phyloP scores from a whole-genome alignment of 2,888 invertebrate genomes.

The Polyommatus icarus region DNA sequence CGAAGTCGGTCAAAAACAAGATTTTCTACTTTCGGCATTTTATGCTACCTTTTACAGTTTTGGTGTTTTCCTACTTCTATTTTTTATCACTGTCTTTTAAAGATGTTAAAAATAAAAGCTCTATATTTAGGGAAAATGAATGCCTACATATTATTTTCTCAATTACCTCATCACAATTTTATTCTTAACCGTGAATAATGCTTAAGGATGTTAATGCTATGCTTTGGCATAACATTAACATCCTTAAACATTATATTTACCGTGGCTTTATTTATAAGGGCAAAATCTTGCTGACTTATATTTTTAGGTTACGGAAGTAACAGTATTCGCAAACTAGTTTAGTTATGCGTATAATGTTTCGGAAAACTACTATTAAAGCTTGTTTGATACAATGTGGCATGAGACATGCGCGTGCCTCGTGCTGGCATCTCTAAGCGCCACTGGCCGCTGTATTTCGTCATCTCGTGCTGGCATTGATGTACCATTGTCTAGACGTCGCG shows the following conservation, averaged over 20 bases:
- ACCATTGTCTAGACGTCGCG: not conserved
- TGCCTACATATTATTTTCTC: too few relatives aligned
- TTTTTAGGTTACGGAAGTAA: constrained; percentile 8
- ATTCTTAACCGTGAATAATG: not conserved
- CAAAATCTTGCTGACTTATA: not conserved
- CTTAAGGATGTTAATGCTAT: not conserved
- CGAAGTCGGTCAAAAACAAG: too few relatives aligned
- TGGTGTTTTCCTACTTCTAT: too few relatives aligned
- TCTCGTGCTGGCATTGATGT: not conserved
- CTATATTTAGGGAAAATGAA: too few relatives aligned
- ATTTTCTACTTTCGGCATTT: too few relatives aligned
- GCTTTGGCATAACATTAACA: too few relatives aligned
- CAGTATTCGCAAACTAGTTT: not conserved
- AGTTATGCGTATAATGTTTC: not conserved
- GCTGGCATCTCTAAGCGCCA: constrained; percentile 13
- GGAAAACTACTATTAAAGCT: not conserved
- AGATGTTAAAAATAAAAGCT: too few relatives aligned
- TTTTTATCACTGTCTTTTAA: too few relatives aligned
- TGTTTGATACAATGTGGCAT: not conserved
- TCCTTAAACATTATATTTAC: not conserved
- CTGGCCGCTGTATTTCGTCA: not conserved
- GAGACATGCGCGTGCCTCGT: constrained; percentile 14
- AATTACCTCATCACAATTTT: too few relatives aligned
- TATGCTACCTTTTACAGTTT: too few relatives aligned
- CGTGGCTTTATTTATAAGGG: not conserved